phyloP scores from a whole-genome alignment of 1,140 invertebrate genomes.

The Hyphantria cunea region DNA sequence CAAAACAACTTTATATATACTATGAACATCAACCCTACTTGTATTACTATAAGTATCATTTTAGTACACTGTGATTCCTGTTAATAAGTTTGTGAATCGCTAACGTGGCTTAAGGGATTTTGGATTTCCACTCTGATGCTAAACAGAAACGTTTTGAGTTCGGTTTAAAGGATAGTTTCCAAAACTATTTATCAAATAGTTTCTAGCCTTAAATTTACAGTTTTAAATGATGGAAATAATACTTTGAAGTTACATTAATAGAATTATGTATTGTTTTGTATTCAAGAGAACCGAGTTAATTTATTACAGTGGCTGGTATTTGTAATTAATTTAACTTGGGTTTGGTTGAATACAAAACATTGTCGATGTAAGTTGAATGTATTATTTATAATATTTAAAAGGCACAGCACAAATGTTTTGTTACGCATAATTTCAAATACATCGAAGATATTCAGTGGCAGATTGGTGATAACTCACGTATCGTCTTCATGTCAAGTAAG shows the following conservation, averaged over 20 bases:
- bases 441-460: too few relatives aligned
- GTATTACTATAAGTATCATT: conserved; percentile 30
- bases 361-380: too few relatives aligned
- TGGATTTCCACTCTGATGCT: conserved; percentile 63
- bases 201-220: conserved; percentile 33
- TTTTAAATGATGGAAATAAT: conserved; percentile 33
- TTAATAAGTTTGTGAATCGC: conserved; percentile 42
- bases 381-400: too few relatives aligned
- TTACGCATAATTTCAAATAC: too few relatives aligned
- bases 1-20: conserved; percentile 39
- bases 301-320: too few relatives aligned
- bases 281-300: too few relatives aligned
- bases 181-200: conserved; percentile 55
- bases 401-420: too few relatives aligned
- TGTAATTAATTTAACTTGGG: too few relatives aligned
- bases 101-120: conserved; percentile 70
- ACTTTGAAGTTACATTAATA: conserved; percentile 9
- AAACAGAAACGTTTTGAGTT: conserved; percentile 62
- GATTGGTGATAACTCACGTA: too few relatives aligned
- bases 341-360: too few relatives aligned
- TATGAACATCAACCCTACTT: conserved; percentile 27
- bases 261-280: conserved; percentile 9
- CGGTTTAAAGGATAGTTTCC: conserved; percentile 55
- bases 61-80: conserved; percentile 3
- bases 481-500: too few relatives aligned